phyloP scores from a whole-genome alignment of 1,140 invertebrate genomes.

The Coptotermes formosanus region DNA sequence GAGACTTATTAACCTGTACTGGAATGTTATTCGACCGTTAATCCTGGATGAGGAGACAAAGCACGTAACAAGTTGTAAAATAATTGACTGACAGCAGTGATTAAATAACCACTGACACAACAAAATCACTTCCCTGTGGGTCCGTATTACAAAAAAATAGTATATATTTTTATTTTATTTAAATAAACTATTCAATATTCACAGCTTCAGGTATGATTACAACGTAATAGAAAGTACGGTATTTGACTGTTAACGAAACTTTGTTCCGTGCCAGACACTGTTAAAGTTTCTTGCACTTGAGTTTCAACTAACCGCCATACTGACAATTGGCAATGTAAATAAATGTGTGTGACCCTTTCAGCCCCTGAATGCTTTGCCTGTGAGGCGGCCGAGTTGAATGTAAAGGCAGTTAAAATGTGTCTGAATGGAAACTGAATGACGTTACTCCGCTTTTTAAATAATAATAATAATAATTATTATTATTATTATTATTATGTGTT shows the following conservation, averaged over 20 bases:
- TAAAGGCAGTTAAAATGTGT: conserved; percentile 9
- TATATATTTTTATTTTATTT: not conserved
- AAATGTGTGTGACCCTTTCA: not conserved
- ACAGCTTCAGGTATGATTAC: not conserved
- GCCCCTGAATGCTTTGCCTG: not conserved
- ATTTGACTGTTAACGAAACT: not conserved
- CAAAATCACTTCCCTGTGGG: not conserved
- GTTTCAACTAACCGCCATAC: not conserved
- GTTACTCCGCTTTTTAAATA: not conserved
- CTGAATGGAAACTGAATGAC: not conserved
- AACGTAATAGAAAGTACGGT: not conserved
- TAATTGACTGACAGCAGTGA: conserved; percentile 11
- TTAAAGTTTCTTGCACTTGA: not conserved
- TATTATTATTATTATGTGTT: not conserved
- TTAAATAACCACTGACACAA: not conserved
- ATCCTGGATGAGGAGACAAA: not conserved
- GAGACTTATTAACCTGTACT: not conserved
- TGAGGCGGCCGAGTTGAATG: not conserved
- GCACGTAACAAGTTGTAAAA: not conserved
- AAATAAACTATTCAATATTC: conserved; percentile 1
- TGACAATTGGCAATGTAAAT: not conserved
- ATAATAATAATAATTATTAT: too few relatives aligned
- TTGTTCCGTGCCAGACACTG: not conserved
- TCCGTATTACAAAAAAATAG: not conserved
- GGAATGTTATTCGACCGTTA: too few relatives aligned